Conservation (phyloP, 2,797 vertebrate species). For the Hyperoplus lanceolatus region DNA sequence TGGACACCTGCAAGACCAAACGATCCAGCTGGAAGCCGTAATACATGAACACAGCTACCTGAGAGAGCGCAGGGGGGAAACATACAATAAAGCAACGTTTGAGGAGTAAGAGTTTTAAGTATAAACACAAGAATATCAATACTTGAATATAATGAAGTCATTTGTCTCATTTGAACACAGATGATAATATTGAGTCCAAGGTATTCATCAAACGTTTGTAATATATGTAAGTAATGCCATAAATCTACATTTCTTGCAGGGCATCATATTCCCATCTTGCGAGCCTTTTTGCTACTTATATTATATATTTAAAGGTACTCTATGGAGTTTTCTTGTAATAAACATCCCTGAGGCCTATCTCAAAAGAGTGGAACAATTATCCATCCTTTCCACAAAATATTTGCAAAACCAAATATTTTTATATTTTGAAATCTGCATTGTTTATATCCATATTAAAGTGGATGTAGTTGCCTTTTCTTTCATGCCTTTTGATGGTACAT, state of each 20-base stretch:
- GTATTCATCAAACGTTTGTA: background rate
- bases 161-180: background rate
- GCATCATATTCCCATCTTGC: background rate
- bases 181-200: background rate
- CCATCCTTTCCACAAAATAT: background rate
- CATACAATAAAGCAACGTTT: background rate
- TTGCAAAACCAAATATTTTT: background rate
- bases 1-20: conserved; percentile 95
- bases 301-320: background rate
- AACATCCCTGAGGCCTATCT: background rate
- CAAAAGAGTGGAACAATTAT: background rate
- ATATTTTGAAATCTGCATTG: background rate
- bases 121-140: conserved; percentile 1
- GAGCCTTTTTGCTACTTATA: background rate
- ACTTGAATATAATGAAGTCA: background rate
- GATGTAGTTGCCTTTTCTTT: background rate
- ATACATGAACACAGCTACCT: conserved; percentile 96
- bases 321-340: background rate
- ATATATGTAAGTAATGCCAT: background rate
- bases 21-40: conserved; percentile 92
- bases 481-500: background rate
- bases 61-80: conserved; percentile 12
- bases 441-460: background rate
- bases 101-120: background rate
- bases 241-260: background rate